phyloP scores from a whole-genome alignment of 2,888 invertebrate genomes.

The Eupithecia subfuscata region DNA sequence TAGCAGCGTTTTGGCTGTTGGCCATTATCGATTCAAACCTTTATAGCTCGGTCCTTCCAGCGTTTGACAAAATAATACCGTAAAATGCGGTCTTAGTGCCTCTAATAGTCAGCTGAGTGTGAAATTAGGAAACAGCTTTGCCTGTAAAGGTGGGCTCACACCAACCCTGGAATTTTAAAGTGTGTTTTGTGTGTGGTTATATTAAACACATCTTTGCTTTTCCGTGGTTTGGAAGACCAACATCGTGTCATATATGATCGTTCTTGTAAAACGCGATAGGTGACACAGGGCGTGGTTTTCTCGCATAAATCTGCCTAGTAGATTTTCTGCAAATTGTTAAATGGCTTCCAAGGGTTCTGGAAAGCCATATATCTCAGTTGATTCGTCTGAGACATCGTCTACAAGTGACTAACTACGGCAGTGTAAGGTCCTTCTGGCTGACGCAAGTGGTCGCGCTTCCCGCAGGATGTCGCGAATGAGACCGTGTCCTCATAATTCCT shows the following conservation, averaged over 20 bases:
- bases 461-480: conserved; percentile 83
- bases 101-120: conserved; percentile 55
- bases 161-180: not conserved
- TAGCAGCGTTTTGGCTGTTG: conserved; percentile 30
- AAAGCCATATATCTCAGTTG: conserved; percentile 65
- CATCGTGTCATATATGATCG: not conserved
- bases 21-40: conserved; percentile 40
- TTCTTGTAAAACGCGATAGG: not conserved
- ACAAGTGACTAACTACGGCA: conserved; percentile 58
- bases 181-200: not conserved
- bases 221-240: not conserved
- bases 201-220: not conserved
- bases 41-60: conserved; percentile 36
- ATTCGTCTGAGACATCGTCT: conserved; percentile 76
- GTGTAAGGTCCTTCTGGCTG: conserved; percentile 74
- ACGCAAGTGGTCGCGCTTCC: conserved; percentile 78
- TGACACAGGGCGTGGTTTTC: conserved; percentile 12
- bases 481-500: conserved; percentile 81
- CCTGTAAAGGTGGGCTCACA: conserved; percentile 41
- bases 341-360: conserved; percentile 49
- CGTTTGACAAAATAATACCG: conserved; percentile 43
- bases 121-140: conserved; percentile 64
- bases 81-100: conserved; percentile 50
- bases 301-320: conserved; percentile 17
- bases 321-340: conserved; percentile 51